Base-by-base conservation (phyloP, 2,113 vertebrate genomes). In the Vulpes vulpes region DNA sequence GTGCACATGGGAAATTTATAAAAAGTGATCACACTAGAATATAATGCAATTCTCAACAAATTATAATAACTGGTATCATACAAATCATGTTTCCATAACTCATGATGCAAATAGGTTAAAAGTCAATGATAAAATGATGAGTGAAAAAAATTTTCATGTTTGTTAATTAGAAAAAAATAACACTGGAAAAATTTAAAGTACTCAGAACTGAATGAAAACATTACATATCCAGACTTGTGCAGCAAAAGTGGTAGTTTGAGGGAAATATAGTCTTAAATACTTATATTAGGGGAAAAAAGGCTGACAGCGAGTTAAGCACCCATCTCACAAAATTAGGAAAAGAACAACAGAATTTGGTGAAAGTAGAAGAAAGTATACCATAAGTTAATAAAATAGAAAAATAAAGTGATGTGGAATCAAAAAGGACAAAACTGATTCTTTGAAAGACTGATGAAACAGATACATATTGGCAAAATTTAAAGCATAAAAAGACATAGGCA, bases 331-430 rank as follows among this genome's bases (percentile, higher is more conserved):
- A 89, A 64, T 64, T 69, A 67, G 35, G 38, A 82, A 78, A 81
- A 59, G 19, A 62, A 67, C 1, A 84, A 57, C 2, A 94, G 57
- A 91, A 51, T 19, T 82, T 11, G 74, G 14, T 89, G 32, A 73
- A 80, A 85, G 49, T 80, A 86, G 51, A 89, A 79, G 19, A 74
- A 67, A 79, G 32, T 25, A 27, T 4, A 60, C 43, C 51, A 71
- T n/a, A 91, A 91, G 27, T 62, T 51, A 81, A 89, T 65, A n/a
- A 88, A 96, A 88, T 64, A 80, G 49, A 88, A 97, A 91, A 83
- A 55, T 82, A 90, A 87, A 95, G 19, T 74, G 15, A 55, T 4
- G 53, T 30, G 76, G 51, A 78, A 65, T 71, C 35, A 85, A 53
- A 5, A 49, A 81, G 60, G 25, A 35, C 19, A 65, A 89, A 84